These are phyloP conservation scores for Connochaetes taurinus DNA, from an alignment of 2,113 vertebrate species.

Conservation along the genomic window DNA sequence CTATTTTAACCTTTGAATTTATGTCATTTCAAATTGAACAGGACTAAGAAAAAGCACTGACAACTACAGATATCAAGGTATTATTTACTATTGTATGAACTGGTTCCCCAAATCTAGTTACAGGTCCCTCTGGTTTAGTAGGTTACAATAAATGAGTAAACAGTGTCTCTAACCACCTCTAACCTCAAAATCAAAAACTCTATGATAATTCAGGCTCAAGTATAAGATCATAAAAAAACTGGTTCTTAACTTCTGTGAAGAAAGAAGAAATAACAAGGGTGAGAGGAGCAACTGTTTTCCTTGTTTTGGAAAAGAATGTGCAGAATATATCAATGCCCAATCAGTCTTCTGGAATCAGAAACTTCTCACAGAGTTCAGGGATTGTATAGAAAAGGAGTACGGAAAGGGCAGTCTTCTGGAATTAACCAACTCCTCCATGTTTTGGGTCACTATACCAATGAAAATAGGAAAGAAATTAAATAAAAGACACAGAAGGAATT, in stretches of 20 bases:
- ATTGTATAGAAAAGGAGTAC: neutral
- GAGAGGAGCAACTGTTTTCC: neutral
- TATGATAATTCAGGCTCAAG: neutral
- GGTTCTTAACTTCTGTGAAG: neutral
- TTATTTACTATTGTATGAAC: neutral
- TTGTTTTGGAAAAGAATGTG: neutral
- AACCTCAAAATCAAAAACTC: neutral
- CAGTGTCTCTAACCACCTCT: neutral
- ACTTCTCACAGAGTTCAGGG: accelerated
- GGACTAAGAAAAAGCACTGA: neutral
- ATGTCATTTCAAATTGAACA: neutral
- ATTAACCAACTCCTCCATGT: neutral
- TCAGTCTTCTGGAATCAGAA: neutral
- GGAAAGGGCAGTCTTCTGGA: neutral
- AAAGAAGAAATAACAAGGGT: neutral
- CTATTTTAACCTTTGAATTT: neutral
- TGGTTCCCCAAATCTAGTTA: neutral
- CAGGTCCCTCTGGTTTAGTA: neutral
- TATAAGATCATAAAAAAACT: neutral
- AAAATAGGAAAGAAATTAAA: neutral
- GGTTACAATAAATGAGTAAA: neutral
- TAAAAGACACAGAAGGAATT: neutral
- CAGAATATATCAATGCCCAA: neutral
- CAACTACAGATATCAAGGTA: neutral
- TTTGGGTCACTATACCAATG: neutral